phyloP scores from a whole-genome alignment of 2,888 invertebrate species.

The Noctua janthe region DNA sequence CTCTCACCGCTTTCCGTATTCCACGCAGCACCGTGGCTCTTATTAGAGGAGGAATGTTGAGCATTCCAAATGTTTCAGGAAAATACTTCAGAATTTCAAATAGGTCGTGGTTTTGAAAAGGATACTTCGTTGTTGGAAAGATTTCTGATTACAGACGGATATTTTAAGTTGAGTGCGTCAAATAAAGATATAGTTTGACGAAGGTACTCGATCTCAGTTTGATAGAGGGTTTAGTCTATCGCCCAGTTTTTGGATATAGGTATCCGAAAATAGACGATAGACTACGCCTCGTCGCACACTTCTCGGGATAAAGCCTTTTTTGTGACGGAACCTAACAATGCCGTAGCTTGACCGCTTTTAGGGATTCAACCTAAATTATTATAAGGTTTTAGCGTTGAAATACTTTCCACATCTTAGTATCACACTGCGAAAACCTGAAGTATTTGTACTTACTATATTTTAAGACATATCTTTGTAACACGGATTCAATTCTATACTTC shows the following conservation, averaged over 20 bases:
- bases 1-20: conserved; percentile 45
- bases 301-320: neutral
- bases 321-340: neutral
- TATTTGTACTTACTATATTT: too few relatives aligned
- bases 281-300: conserved; percentile 6
- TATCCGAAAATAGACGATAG: conserved; percentile 12
- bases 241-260: neutral
- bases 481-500: neutral
- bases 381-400: neutral
- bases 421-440: neutral
- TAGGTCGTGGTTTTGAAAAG: conserved; percentile 13
- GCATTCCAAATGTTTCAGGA: conserved; percentile 51
- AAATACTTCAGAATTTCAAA: conserved; percentile 27
- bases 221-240: neutral
- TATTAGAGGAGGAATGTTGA: conserved; percentile 34
- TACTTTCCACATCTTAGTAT: neutral
- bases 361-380: neutral
- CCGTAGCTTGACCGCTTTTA: neutral
- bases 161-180: neutral
- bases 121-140: neutral
- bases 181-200: conserved; percentile 11
- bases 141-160: neutral
- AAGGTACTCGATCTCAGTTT: conserved; percentile 11
- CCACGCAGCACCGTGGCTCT: conserved; percentile 23
- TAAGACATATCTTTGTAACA: neutral